A percentile compares a stretch with the other conserved stretches of the same genome.
phyloP scores from a whole-genome alignment of 2,113 vertebrate genomes.

The Pachycephala philippinensis region DNA sequence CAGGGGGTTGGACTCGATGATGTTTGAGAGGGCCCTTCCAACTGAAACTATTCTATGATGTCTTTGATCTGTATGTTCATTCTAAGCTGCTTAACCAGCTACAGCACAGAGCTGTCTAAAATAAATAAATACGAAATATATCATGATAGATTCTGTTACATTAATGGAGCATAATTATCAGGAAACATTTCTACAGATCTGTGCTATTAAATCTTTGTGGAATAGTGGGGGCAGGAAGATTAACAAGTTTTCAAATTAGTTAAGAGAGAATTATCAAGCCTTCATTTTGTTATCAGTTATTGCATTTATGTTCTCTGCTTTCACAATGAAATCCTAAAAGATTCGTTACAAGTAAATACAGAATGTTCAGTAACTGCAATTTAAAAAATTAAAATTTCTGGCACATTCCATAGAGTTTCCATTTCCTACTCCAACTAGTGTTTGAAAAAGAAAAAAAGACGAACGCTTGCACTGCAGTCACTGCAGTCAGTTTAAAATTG shows the following conservation, averaged over 20 bases:
- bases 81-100: not conserved
- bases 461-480: not conserved
- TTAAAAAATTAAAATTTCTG: not conserved
- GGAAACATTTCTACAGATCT: not conserved
- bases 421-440: not conserved
- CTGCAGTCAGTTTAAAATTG: not conserved
- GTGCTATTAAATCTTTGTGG: not conserved
- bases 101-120: not conserved
- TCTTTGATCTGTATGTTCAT: not conserved
- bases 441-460: not conserved
- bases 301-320: not conserved
- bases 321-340: not conserved
- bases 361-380: not conserved
- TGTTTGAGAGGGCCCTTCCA: not conserved
- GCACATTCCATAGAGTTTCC: not conserved
- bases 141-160: not conserved
- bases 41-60: not conserved
- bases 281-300: not conserved
- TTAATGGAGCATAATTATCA: not conserved
- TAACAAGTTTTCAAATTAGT: not conserved
- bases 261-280: not conserved
- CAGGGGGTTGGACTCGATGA: fast-evolving
- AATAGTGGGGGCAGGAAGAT: not conserved
- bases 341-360: not conserved
- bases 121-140: not conserved